Evolutionary conservation across 1,140 invertebrate genomes (phyloP).

Genomic region (Temnothorax curvispinosus): DNA sequence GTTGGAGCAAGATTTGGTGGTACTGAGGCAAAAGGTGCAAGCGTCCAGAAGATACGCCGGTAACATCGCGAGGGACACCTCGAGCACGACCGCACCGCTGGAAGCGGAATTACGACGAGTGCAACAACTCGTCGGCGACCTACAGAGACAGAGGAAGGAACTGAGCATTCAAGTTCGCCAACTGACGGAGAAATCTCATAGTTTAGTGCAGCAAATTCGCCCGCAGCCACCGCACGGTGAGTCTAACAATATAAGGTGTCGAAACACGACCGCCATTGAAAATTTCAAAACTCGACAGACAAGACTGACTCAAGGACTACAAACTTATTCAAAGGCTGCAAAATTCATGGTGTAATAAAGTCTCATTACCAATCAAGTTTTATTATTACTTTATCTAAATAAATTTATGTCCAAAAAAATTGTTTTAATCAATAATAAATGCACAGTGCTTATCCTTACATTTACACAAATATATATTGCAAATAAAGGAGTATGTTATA

Average conservation of each 20-base stretch:
- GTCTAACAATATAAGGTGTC: background rate
- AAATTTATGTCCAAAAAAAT: background rate
- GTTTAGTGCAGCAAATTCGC: slow-evolving; percentile 85
- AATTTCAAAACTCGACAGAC: background rate
- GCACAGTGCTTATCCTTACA: background rate
- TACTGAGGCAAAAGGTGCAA: slow-evolving; percentile 94
- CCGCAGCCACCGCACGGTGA: slow-evolving; percentile 81
- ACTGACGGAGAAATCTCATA: slow-evolving; percentile 91
- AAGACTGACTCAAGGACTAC: background rate
- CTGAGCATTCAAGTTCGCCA: slow-evolving; percentile 93
- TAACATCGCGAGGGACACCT: slow-evolving; percentile 80
- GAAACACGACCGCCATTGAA: background rate
- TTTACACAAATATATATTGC: background rate
- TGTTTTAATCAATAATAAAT: background rate
- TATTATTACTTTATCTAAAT: background rate
- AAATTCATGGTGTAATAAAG: background rate
- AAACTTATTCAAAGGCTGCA: background rate
- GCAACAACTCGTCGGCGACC: slow-evolving; percentile 93
- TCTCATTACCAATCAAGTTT: background rate
- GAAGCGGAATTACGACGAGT: slow-evolving; percentile 93
- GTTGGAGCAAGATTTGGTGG: slow-evolving; percentile 94
- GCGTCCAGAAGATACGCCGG: slow-evolving; percentile 85
- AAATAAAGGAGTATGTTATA: background rate
- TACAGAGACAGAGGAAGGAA: slow-evolving; percentile 93
- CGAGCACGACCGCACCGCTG: slow-evolving; percentile 88